A percentile compares a stretch with the other conserved stretches of the same genome.
phyloP scores from a whole-genome alignment of 2,888 invertebrate genomes.

The Carterocephalus palaemon region DNA sequence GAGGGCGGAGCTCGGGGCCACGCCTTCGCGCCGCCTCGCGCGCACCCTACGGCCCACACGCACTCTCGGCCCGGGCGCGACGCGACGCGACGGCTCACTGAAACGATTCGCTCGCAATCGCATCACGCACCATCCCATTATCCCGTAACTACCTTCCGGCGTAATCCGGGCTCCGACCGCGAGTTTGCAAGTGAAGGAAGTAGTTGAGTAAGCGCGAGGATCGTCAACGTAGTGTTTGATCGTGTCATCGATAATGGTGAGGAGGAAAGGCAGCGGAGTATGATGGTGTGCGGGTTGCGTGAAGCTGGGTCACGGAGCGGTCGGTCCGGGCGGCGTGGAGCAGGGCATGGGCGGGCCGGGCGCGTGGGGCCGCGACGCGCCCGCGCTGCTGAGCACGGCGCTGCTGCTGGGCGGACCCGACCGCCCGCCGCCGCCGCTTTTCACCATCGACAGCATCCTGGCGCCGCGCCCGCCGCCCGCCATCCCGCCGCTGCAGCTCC shows the following conservation, averaged over 20 bases:
- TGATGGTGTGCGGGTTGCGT: constrained; percentile 29
- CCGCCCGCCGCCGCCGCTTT: constrained; percentile 80
- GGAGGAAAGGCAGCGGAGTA: constrained; percentile 31
- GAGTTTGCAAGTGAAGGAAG: constrained; percentile 6
- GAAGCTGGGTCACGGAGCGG: constrained; percentile 16
- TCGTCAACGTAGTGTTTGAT: background rate
- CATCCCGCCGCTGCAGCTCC: constrained; percentile 76
- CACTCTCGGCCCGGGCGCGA: constrained; percentile 33
- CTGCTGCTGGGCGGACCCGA: constrained; percentile 73
- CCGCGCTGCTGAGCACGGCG: constrained; percentile 72
- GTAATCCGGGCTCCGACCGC: constrained; percentile 19
- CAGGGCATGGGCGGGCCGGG: constrained; percentile 56
- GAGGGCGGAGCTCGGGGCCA: constrained; percentile 49
- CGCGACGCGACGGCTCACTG: constrained; percentile 52
- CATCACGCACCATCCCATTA: constrained; percentile 58
- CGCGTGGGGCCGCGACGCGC: constrained; percentile 65
- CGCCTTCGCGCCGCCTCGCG: constrained; percentile 31
- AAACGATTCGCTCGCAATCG: constrained; percentile 71
- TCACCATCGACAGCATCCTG: constrained; percentile 92
- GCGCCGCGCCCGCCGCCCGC: constrained; percentile 83
- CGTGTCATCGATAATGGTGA: constrained; percentile 28
- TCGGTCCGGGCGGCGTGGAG: constrained; percentile 38
- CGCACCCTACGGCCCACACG: constrained; percentile 42
- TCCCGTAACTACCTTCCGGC: constrained; percentile 38
- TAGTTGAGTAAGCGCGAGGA: no score